Base-by-base conservation (phyloP, 2,888 invertebrate genomes). In the Halocaridina rubra region DNA sequence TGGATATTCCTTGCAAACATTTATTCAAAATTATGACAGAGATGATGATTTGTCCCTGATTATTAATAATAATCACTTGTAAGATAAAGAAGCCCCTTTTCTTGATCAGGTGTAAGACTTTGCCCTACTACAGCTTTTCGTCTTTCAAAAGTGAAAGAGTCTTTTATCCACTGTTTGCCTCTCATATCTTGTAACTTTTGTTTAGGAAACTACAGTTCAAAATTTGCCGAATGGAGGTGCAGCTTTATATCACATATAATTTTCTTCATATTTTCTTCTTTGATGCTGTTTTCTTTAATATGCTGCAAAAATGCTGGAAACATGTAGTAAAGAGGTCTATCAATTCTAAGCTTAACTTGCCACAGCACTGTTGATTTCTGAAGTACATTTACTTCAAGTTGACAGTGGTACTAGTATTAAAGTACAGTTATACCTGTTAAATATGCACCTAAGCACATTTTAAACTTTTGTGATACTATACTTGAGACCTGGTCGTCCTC, bases 251-350 rank as follows among this genome's bases (percentile, higher is more conserved):
- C 30, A 4, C n/a, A 16, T 30, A 30, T 30, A 2, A 30, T 29
- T 29, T 30, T 69, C 69, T 69, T 0, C 27, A 69, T 0, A 30
- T 16, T 3, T 69, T 69, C 69, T 69, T 16, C 64, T 10, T 16
- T 64, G 22, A 1, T 69, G n/a, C 30, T 30, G 69, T 69, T 30
- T 29, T 29, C 27, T 29, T 30, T 29, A n/a, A 16, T 69, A 19
- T 13, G 69, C 0, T 5, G 69, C 29, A 69, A 29, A 29, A 69
- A 19, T 1, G n/a, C 32, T 29, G 69, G 30, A 29, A 30, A 27
- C 30, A 69, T 69, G n/a, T 29, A 69, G 69, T 69, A 69, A 69
- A 69, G 30, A 30, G 69, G 69, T 3, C n/a, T 4, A 69, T 69
- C 30, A 13, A 30, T 16, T 30, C 4, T 19, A 69, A 30, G 69